Evolutionary conservation across 2,113 vertebrate species (phyloP).

Genomic region (Hylia prasina): DNA sequence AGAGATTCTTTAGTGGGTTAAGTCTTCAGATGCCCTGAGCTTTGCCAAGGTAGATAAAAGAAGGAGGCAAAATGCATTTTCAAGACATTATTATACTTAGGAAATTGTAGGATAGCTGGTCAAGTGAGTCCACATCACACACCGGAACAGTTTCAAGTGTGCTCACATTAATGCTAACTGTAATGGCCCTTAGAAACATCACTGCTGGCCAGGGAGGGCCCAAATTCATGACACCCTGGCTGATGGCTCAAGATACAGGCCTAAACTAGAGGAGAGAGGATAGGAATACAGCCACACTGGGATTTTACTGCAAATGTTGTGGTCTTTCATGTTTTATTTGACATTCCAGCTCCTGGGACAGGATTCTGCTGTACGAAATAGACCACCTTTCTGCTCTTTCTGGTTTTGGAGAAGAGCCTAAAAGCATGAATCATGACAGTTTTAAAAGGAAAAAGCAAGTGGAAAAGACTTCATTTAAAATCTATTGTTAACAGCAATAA

Average conservation of each 20-base stretch:
- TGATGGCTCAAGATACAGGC: neutral
- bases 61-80: neutral
- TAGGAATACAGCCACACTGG: neutral
- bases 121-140: neutral
- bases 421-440: neutral
- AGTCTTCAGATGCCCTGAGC: neutral
- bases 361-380: neutral
- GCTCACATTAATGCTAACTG: neutral
- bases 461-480: conserved; percentile 3
- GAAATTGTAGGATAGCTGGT: neutral
- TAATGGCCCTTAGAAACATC: neutral
- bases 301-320: neutral
- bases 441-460: neutral
- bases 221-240: neutral
- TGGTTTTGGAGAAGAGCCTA: conserved; percentile 10
- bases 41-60: neutral
- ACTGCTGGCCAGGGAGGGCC: neutral
- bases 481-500: conserved; percentile 28
- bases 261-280: neutral
- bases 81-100: neutral
- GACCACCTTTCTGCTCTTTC: neutral
- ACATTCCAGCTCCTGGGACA: neutral
- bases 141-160: neutral
- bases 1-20: neutral
- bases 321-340: neutral